A percentile compares a stretch with the other conserved stretches of the same genome.
Evolutionary conservation across 2,797 vertebrate species (phyloP).

Genomic region (Silurus aristotelis): DNA sequence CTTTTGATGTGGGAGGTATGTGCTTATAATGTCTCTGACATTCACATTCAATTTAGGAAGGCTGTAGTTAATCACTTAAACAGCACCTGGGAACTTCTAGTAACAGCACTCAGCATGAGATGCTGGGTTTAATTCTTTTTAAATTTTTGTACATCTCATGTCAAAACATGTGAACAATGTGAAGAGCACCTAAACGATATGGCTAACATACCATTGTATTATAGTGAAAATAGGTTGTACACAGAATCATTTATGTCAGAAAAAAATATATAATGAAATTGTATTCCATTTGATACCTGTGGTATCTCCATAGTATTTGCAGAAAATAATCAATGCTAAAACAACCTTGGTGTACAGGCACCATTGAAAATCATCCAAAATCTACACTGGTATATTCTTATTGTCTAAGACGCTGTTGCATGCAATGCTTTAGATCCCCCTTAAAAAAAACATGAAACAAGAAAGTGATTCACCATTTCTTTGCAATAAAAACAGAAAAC

Average conservation of each 20-base stretch:
- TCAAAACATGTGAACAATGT: not conserved
- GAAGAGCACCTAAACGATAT: not conserved
- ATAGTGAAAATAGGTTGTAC: not conserved
- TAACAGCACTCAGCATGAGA: not conserved
- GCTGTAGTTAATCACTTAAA: not conserved
- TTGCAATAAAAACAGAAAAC: not conserved
- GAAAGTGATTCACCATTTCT: not conserved
- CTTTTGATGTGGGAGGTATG: not conserved
- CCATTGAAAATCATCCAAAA: not conserved
- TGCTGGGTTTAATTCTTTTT: not conserved
- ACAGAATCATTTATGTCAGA: not conserved
- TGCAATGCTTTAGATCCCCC: not conserved
- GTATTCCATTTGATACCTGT: not conserved
- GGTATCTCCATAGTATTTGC: not conserved
- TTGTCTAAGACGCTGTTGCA: not conserved
- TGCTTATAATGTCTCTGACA: constrained; percentile 3
- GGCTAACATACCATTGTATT: not conserved
- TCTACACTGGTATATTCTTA: not conserved
- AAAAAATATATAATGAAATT: not conserved
- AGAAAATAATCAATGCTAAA: not conserved
- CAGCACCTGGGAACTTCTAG: not conserved
- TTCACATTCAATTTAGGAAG: not conserved
- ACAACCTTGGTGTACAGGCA: not conserved
- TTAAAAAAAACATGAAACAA: too few relatives aligned
- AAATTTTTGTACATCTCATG: not conserved